These are phyloP conservation scores for Eupithecia exiguata DNA, from an alignment of 2,888 invertebrate genomes.

Conservation along the genomic window DNA sequence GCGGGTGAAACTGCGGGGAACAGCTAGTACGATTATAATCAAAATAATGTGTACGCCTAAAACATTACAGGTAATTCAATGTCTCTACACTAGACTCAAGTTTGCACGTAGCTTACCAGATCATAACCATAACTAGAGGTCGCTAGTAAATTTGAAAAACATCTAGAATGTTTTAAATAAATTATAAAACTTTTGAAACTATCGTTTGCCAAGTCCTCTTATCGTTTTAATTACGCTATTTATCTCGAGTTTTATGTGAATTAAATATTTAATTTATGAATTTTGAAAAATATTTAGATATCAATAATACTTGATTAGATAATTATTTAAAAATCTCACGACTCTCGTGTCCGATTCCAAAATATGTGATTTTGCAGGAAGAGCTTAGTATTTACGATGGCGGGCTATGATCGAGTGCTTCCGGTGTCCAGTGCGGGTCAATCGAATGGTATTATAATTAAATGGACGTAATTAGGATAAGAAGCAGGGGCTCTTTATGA, in stretches of 20 bases:
- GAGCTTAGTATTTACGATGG: slow-evolving; percentile 66
- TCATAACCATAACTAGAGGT: background rate
- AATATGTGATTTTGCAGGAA: slow-evolving; percentile 61
- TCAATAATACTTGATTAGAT: too few species aligned
- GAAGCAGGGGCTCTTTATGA: background rate
- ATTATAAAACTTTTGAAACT: background rate
- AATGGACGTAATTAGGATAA: slow-evolving; percentile 26
- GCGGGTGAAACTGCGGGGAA: too few species aligned
- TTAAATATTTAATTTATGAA: background rate
- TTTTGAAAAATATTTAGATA: too few species aligned
- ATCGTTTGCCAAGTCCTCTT: too few species aligned
- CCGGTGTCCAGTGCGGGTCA: slow-evolving; percentile 61
- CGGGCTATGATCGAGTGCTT: slow-evolving; percentile 65
- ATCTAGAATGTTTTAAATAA: background rate
- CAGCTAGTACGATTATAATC: background rate
- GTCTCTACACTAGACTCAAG: background rate
- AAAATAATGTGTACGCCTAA: background rate
- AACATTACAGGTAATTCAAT: background rate
- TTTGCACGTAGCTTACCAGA: background rate
- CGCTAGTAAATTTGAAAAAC: background rate
- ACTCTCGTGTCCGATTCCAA: slow-evolving; percentile 21
- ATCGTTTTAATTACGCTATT: too few species aligned
- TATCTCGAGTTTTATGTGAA: background rate
- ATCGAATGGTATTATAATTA: slow-evolving; percentile 40
- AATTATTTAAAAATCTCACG: slow-evolving; percentile 26